Conservation (phyloP, 23 tunicate genomes). For the Aplidium turbinatum region DNA sequence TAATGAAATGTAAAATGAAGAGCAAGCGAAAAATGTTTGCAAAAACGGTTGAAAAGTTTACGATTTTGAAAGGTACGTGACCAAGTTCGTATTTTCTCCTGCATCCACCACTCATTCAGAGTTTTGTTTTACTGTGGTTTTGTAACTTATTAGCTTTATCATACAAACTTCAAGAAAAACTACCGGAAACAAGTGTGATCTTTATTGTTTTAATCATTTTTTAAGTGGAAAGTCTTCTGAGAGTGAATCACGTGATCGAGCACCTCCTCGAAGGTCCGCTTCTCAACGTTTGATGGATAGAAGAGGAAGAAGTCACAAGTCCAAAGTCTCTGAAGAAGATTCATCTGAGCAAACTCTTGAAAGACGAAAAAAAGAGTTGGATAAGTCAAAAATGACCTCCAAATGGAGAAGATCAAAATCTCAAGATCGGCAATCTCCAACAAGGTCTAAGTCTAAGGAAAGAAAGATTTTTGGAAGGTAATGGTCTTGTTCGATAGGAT, state of each 20-base stretch:
- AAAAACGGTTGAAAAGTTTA: too few relatives aligned
- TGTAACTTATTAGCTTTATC: too few relatives aligned
- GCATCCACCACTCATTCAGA: too few relatives aligned
- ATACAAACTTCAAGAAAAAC: too few relatives aligned
- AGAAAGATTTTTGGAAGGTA: conserved; percentile 43
- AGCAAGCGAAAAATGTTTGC: too few relatives aligned
- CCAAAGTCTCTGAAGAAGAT: conserved; percentile 48
- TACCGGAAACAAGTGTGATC: conserved; percentile 16
- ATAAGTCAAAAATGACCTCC: conserved; percentile 50
- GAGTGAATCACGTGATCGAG: conserved; percentile 10
- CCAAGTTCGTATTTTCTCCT: too few relatives aligned
- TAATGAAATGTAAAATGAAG: too few relatives aligned
- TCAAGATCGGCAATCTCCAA: conserved; percentile 57
- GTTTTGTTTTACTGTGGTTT: too few relatives aligned
- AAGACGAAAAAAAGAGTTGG: neutral
- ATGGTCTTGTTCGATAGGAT: neutral
- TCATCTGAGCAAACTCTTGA: conserved; percentile 9
- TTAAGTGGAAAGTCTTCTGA: conserved; percentile 23
- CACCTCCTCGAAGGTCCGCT: conserved; percentile 36
- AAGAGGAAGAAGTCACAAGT: conserved; percentile 51
- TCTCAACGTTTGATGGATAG: conserved; percentile 72
- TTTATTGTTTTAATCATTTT: neutral
- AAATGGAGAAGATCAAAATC: conserved; percentile 78
- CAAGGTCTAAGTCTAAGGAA: conserved; percentile 52
- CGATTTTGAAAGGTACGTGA: too few relatives aligned